These are phyloP conservation scores for Furnarius figulus DNA, from an alignment of 2,113 vertebrate genomes.

Conservation along the genomic window DNA sequence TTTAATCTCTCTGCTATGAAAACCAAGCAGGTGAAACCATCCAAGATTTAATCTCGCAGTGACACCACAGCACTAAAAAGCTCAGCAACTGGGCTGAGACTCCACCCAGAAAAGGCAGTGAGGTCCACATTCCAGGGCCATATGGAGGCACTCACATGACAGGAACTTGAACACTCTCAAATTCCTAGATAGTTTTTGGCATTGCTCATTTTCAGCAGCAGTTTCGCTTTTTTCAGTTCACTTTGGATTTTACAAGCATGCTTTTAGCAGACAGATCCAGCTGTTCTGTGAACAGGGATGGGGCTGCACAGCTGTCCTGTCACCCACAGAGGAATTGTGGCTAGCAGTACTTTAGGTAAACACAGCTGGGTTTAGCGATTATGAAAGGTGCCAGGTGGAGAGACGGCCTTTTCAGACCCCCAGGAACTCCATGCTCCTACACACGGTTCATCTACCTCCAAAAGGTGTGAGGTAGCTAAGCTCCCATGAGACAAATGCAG, in stretches of 20 bases:
- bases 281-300: neutral
- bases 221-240: neutral
- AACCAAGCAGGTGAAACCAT: neutral
- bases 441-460: neutral
- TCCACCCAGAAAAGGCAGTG: accelerated
- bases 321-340: neutral
- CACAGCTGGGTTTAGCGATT: neutral
- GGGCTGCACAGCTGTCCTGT: neutral
- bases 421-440: neutral
- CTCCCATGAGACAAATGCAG: accelerated
- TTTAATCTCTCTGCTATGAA: neutral
- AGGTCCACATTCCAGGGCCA: neutral
- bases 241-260: neutral
- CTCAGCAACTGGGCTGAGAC: neutral
- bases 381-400: neutral
- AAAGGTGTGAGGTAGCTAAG: neutral
- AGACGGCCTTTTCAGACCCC: neutral
- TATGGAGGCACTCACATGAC: neutral
- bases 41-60: neutral
- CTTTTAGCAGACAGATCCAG: neutral
- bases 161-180: neutral
- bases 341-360: neutral
- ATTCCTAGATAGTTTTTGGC: neutral
- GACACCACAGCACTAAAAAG: neutral
- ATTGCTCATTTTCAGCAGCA: neutral